Evolutionary conservation across 1,140 invertebrate species (phyloP), one percentile per base, ranked within the genome.

Genomic region (Papilio dardanus): DNA sequence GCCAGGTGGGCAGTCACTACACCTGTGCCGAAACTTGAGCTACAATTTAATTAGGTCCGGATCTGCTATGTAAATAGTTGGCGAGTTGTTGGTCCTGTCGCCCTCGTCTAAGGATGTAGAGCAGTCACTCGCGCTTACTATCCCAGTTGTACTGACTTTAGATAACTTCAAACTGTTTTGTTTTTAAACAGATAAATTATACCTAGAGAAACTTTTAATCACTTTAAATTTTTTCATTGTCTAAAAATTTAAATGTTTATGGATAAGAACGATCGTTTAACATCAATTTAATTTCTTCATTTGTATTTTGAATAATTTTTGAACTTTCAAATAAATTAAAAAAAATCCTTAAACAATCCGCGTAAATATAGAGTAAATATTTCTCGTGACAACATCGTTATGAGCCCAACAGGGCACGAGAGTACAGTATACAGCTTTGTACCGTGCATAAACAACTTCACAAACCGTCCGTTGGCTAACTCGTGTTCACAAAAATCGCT

Each of bases 11-110:
- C 24, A 62, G 14, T 62, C 77, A 75, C 65, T 73, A 71, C 86
- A 88, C 81, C 84, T 86, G 86, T 78, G 79, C 62, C 54, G 74
- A 74, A 86, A 86, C 75, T 86, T 86, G 71, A 75, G 75, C 81
- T 79, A 74, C 84, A 83, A 87, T 86, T 86, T 88, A 88, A 88
- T 88, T 88, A 88, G 85, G 67, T 84, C 77, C 82, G 78, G 74
- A 75, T 71, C 69, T 54, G 74, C 73, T 82, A 84, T 86, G 85
- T 84, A 86, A 86, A 88, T 86, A 86, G 85, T 88, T 83, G 79
- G 68, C 19, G 74, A 86, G 77, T 84, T 83, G 86, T 86, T 83
- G 80, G 81, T 81, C n/a, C 80, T 85, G 74, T 71, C 37, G 50
- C 1, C 24, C 24, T 50, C 28, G 42, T 35, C 42, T 31, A 10